These are phyloP conservation scores for Archocentrus centrarchus DNA, from an alignment of 2,113 vertebrate species.

Conservation along the genomic window DNA sequence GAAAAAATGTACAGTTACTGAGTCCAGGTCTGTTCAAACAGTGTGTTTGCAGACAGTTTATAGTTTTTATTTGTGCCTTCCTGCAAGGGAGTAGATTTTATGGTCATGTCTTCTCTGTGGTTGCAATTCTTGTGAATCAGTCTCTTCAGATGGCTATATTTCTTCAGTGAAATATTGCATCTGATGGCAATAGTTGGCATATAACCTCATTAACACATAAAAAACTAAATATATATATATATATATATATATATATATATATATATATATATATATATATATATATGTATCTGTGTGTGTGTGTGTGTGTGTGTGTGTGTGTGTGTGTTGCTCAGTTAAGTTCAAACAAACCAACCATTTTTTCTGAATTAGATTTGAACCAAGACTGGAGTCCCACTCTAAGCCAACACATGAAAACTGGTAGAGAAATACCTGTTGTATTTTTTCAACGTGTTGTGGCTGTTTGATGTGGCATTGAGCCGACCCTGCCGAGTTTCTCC, in stretches of 20 bases:
- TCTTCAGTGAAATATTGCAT: not conserved
- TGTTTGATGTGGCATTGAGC: not conserved
- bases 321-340: not conserved
- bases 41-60: constrained; percentile 4
- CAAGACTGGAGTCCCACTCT: not conserved
- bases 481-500: not conserved
- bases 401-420: not conserved
- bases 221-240: not conserved
- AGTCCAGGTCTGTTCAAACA: not conserved
- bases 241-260: too few species aligned
- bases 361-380: not conserved
- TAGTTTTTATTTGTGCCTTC: not conserved
- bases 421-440: not conserved
- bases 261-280: too few species aligned
- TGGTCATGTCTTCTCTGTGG: not conserved
- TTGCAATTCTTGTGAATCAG: not conserved
- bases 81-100: not conserved
- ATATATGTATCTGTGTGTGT: too few species aligned
- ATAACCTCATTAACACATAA: not conserved
- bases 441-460: not conserved
- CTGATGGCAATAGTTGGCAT: not conserved
- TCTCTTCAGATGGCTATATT: not conserved
- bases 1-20: not conserved
- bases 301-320: too few species aligned
- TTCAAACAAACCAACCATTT: not conserved